Percentiles rank a stretch among this genome's conserved stretches.
phyloP scores from a whole-genome alignment of 2,888 invertebrate species.

The Diplolepis rosae region DNA sequence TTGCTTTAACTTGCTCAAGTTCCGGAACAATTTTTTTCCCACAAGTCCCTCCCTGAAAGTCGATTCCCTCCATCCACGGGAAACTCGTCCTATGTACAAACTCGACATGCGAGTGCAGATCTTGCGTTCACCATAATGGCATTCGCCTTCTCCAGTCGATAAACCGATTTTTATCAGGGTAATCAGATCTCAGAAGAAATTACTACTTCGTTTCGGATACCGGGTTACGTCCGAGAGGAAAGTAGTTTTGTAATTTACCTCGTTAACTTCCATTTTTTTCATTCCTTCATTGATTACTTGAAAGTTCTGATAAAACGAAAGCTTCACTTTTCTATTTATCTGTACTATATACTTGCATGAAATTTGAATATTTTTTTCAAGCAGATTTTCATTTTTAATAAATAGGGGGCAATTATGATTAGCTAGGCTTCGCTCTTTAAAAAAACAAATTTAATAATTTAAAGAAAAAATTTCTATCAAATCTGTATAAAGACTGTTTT shows the following conservation, averaged over 20 bases:
- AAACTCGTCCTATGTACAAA: constrained; percentile 19
- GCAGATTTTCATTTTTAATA: too few relatives aligned
- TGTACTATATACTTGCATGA: too few relatives aligned
- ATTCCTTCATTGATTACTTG: constrained; percentile 4
- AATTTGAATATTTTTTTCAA: too few relatives aligned
- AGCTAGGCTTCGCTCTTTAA: too few relatives aligned
- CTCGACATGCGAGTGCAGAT: constrained; percentile 20
- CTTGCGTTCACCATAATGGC: constrained; percentile 10
- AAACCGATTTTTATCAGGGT: constrained; percentile 24
- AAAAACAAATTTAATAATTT: too few relatives aligned
- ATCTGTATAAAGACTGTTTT: too few relatives aligned
- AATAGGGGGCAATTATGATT: too few relatives aligned
- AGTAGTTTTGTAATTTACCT: constrained; percentile 30
- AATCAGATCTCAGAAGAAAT: constrained; percentile 25
- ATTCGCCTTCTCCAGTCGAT: constrained; percentile 14
- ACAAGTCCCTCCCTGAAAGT: not conserved
- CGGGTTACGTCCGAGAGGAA: constrained; percentile 17
- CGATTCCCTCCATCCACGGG: not conserved
- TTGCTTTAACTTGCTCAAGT: not conserved
- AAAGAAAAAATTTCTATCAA: too few relatives aligned
- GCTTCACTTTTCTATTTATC: not conserved
- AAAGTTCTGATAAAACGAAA: constrained; percentile 26
- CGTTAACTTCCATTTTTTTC: constrained; percentile 17
- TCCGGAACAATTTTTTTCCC: not conserved
- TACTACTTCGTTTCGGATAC: constrained; percentile 23